These are phyloP conservation scores for Myathropa florea DNA, from an alignment of 2,888 invertebrate genomes.

Conservation along the genomic window DNA sequence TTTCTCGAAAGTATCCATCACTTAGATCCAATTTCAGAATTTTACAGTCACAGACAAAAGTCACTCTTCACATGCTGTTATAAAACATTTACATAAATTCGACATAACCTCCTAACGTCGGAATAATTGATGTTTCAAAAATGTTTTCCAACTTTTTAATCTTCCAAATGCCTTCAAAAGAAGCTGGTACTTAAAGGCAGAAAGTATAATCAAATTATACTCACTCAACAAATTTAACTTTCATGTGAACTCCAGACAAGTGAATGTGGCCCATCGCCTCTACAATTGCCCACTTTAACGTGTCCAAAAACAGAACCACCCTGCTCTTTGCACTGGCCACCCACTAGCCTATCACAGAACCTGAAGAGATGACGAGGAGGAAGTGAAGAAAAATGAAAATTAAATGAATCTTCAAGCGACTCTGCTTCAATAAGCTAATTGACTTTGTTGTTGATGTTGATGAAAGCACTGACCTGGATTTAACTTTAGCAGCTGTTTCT, in stretches of 20 bases:
- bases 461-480: slow-evolving; percentile 25
- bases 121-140: too few relatives aligned
- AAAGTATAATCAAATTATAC: not conserved
- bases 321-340: not conserved
- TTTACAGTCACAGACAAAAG: too few relatives aligned
- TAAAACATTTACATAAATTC: too few relatives aligned
- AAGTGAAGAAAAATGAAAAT: not conserved
- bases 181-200: too few relatives aligned
- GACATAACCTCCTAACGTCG: too few relatives aligned
- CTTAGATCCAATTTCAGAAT: too few relatives aligned
- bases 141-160: too few relatives aligned
- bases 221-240: not conserved
- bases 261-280: not conserved
- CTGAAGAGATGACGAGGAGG: not conserved
- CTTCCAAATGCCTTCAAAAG: too few relatives aligned
- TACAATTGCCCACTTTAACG: not conserved
- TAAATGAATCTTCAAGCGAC: slow-evolving; percentile 11
- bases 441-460: slow-evolving; percentile 38
- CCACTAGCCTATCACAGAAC: not conserved
- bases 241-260: not conserved
- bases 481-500: not conserved
- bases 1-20: too few relatives aligned
- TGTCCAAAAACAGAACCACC: not conserved
- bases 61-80: too few relatives aligned
- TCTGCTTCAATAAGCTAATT: slow-evolving; percentile 33